Evolutionary conservation across 2,888 invertebrate genomes (phyloP), one percentile per base, ranked within the genome.

Genomic region (Podabrus alpinus): DNA sequence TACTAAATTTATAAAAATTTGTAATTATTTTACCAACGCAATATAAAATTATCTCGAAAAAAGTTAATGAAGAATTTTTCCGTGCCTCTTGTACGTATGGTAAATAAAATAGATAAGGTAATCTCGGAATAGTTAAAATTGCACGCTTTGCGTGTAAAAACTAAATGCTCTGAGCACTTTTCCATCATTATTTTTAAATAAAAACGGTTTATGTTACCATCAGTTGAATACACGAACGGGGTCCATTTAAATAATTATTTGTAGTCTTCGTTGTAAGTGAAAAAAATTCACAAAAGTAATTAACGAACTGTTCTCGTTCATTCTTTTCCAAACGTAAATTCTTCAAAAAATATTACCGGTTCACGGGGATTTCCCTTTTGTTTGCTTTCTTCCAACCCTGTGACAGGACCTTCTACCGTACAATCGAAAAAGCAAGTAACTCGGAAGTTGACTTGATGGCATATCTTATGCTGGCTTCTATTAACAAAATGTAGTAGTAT

Each of bases 181-280:
- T 64, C 70, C 70, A 45, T 70, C 70, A 70, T 70, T 70, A 70
- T 70, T 62, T 64, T 70, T 59, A 70, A 70, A 64, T 70, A 70
- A 70, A 70, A 70, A 70, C 70, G 11, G 15, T 25, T 19, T 45
- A 70, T 45, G 29, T 29, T 67, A 29, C 62, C 19, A 62, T 17
- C 62, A 17, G 19, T 62, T 13, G 19, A 62, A 62, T 17, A 62
- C 62, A 62, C 62, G 62, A 62, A 62, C 19, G 62, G 13, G 11
- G n/a, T 45, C 45, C 45, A 45, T 45, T 45, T 45, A 45, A 45
- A 45, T 45, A 45, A 45, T 45, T 45, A 45, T 45, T 45, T n/a
- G 3, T 45, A 45, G 45, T 5, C 45, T 45, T 45, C n/a, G 45
- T 45, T 45, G n/a, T 45, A n/a, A 45, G 5, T 45, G n/a, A 45